Conservation (phyloP, 2,888 invertebrate genomes). For the Cistogaster globosa region DNA sequence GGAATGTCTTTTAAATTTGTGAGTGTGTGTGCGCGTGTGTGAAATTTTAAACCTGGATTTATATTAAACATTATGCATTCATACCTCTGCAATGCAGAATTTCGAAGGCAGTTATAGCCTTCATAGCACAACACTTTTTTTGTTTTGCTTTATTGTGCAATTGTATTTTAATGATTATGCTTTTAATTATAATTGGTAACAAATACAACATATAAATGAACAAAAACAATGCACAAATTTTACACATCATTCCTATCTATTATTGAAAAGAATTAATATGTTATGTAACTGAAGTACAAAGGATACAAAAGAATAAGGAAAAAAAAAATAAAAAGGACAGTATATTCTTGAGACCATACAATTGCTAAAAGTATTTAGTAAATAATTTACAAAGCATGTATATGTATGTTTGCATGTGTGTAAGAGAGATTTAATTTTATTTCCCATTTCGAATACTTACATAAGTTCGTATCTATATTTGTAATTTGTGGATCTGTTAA, state of each 20-base stretch:
- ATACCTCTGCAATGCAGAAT: background rate
- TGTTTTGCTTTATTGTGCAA: constrained; percentile 9
- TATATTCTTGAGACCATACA: constrained; percentile 22
- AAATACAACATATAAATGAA: background rate
- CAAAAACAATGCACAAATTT: constrained; percentile 36
- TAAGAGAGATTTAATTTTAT: constrained; percentile 9
- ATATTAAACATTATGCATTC: constrained; percentile 2
- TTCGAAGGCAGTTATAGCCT: background rate
- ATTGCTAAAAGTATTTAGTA: constrained; percentile 19
- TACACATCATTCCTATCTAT: constrained; percentile 26
- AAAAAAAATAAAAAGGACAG: background rate
- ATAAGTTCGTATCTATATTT: constrained; percentile 7
- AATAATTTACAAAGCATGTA: constrained; percentile 18
- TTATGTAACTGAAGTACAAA: constrained; percentile 23
- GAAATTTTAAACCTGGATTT: constrained; percentile 25
- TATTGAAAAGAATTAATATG: constrained; percentile 15
- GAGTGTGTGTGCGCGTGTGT: background rate
- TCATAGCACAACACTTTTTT: background rate
- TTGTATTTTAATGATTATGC: constrained; percentile 52
- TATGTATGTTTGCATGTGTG: background rate
- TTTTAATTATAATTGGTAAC: constrained; percentile 59
- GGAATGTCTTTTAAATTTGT: background rate
- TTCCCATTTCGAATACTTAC: constrained; percentile 19
- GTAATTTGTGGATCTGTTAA: constrained; percentile 56
- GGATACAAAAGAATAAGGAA: background rate